Conservation (phyloP, 1,140 invertebrate species). For the Magallana ariakensis region DNA sequence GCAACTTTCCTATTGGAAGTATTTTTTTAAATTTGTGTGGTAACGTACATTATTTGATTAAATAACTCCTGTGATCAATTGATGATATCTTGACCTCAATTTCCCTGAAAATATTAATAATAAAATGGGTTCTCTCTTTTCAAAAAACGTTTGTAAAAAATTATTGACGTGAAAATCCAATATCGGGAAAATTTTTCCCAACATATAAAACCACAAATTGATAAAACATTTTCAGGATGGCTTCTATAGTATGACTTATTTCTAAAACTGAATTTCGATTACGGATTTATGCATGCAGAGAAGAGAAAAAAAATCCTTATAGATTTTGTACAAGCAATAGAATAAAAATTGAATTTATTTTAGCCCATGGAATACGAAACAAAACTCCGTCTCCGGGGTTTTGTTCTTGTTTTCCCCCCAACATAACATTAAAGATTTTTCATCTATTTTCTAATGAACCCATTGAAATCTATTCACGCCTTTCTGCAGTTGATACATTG, state of each 20-base stretch:
- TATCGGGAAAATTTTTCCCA: neutral
- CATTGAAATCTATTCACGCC: neutral
- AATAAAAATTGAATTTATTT: neutral
- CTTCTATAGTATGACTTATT: no score
- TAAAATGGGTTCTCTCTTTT: neutral
- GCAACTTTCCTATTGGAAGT: neutral
- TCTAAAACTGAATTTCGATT: no score
- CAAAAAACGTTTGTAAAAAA: no score
- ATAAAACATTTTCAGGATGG: no score
- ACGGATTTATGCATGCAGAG: no score
- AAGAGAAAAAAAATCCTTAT: no score
- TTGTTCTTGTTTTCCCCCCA: neutral
- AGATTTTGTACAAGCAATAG: no score
- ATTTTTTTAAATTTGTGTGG: conserved; percentile 1
- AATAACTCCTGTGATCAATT: neutral
- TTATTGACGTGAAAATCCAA: neutral
- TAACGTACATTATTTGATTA: neutral
- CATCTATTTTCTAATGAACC: conserved; percentile 15
- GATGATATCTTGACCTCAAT: neutral
- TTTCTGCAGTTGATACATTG: neutral
- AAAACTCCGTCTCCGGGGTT: no score
- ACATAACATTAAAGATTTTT: neutral
- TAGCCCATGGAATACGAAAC: neutral
- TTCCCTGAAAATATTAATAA: neutral
- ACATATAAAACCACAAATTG: no score